These are phyloP conservation scores for Silurus glanis DNA, from an alignment of 2,113 vertebrate species.

Conservation along the genomic window DNA sequence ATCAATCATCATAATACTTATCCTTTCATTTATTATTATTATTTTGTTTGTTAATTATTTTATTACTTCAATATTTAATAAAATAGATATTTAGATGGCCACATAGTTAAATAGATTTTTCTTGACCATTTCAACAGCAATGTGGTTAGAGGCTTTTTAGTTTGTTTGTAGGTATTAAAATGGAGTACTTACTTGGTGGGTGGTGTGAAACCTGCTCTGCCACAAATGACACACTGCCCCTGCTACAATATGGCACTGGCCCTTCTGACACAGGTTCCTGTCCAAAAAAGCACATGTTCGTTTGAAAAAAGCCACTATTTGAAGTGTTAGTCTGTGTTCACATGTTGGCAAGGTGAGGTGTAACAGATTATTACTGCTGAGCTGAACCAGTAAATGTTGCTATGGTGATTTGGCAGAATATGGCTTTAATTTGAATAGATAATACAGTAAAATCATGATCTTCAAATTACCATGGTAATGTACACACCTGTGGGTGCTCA, in stretches of 20 bases:
- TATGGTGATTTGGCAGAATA: background rate
- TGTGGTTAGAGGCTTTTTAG: background rate
- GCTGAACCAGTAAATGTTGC: conserved; percentile 4
- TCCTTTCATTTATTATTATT: background rate
- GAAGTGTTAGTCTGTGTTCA: background rate
- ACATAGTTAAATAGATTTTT: background rate
- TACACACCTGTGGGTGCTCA: background rate
- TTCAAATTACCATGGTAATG: background rate
- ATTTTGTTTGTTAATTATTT: background rate
- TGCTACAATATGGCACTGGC: conserved; percentile 87
- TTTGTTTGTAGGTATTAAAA: background rate
- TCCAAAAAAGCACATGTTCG: background rate
- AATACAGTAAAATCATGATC: background rate
- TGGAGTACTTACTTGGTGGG: conserved; percentile 87
- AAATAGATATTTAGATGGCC: background rate
- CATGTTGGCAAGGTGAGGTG: background rate
- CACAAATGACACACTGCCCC: conserved; percentile 89
- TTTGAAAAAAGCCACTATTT: background rate
- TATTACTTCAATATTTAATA: background rate
- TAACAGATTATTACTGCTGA: background rate
- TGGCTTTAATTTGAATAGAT: background rate
- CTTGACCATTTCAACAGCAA: background rate
- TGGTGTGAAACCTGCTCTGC: conserved; percentile 99
- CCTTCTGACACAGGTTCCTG: conserved; percentile 91
- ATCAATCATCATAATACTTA: background rate